Conservation (phyloP, 2,797 vertebrate species). For the Pseudopleuronectes americanus region DNA sequence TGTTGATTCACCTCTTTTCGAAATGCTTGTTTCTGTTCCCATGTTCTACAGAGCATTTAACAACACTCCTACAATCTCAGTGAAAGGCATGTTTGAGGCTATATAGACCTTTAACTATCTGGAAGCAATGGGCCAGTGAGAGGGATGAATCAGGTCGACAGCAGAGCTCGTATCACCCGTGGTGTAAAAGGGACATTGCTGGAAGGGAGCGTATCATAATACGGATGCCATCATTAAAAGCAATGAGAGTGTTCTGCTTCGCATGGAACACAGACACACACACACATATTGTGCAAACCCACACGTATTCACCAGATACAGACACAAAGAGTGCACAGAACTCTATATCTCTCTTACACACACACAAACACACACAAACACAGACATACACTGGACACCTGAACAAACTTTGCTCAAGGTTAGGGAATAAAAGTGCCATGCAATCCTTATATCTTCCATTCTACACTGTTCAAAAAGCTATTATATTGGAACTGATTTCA, state of each 20-base stretch:
- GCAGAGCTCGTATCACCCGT: slow-evolving; percentile 45
- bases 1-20: slow-evolving; percentile 21
- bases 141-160: slow-evolving; percentile 59
- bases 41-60: slow-evolving; percentile 55
- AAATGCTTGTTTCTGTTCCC: slow-evolving; percentile 15
- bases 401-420: slow-evolving; percentile 59
- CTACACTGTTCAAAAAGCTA: slow-evolving; percentile 30
- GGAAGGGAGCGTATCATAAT: slow-evolving; percentile 35
- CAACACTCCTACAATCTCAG: slow-evolving; percentile 39
- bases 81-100: slow-evolving; percentile 36
- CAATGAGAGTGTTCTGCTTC: slow-evolving; percentile 27
- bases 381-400: slow-evolving; percentile 40
- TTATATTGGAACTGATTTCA: slow-evolving; percentile 39
- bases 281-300: not conserved
- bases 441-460: slow-evolving; percentile 30
- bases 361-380: slow-evolving; percentile 8
- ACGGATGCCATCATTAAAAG: slow-evolving; percentile 51
- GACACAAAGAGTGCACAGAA: not conserved
- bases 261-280: slow-evolving; percentile 23
- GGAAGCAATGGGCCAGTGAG: slow-evolving; percentile 63
- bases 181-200: slow-evolving; percentile 50
- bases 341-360: slow-evolving; percentile 16
- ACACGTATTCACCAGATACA: slow-evolving; percentile 5
- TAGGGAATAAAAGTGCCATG: slow-evolving; percentile 38
- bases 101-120: slow-evolving; percentile 54